These are phyloP conservation scores for Morpho helenor DNA, from an alignment of 2,888 invertebrate genomes.

Conservation along the genomic window DNA sequence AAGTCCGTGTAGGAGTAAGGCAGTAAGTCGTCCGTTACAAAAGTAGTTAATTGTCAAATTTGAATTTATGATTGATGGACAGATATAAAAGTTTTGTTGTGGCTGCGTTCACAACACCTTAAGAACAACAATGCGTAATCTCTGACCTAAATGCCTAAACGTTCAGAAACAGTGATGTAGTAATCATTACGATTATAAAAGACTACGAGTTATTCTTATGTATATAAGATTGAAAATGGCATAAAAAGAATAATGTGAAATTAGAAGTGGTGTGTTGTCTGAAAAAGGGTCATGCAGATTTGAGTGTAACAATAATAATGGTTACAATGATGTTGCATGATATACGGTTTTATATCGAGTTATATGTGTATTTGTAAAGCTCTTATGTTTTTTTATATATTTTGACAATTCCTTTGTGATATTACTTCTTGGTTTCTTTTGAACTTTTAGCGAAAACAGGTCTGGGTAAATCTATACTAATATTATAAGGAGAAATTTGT, in stretches of 20 bases:
- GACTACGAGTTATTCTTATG: slow-evolving; percentile 18
- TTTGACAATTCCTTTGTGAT: slow-evolving; percentile 19
- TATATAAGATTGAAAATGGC: slow-evolving; percentile 13
- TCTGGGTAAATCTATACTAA: slow-evolving; percentile 24
- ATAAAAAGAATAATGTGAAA: background rate
- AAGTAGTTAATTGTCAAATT: too few relatives aligned
- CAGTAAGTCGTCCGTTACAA: too few relatives aligned
- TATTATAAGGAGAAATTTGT: slow-evolving; percentile 5
- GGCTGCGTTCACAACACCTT: slow-evolving; percentile 15
- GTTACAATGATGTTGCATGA: slow-evolving; percentile 8
- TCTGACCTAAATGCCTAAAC: slow-evolving; percentile 32
- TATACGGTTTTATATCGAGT: slow-evolving; percentile 7
- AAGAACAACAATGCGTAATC: slow-evolving; percentile 33
- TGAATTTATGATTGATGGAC: too few relatives aligned
- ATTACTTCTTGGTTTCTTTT: slow-evolving; percentile 18
- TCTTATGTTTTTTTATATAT: slow-evolving; percentile 17
- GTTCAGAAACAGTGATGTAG: slow-evolving; percentile 17
- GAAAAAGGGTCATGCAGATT: slow-evolving; percentile 21
- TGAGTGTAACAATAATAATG: slow-evolving; percentile 20
- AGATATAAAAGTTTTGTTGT: too few relatives aligned
- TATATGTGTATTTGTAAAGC: background rate
- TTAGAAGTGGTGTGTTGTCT: slow-evolving; percentile 1
- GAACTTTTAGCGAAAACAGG: slow-evolving; percentile 20
- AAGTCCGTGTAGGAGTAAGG: too few relatives aligned
- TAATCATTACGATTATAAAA: slow-evolving; percentile 6